phyloP scores from a whole-genome alignment of 35 echinoderm and acorn worm genomes.

The Lytechinus variegatus region DNA sequence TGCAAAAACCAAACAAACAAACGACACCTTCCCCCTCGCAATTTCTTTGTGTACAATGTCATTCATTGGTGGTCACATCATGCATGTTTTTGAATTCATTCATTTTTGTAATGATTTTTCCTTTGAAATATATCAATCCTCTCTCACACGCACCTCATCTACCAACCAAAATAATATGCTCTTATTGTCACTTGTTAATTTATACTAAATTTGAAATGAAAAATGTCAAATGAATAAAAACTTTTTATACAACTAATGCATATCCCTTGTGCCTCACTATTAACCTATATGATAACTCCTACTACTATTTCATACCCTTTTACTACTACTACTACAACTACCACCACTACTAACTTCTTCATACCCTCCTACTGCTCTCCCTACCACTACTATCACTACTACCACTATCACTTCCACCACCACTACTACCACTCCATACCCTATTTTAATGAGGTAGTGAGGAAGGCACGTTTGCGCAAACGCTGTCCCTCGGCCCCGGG shows the following conservation, averaged over 20 bases:
- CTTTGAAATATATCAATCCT: neutral
- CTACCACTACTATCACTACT: neutral
- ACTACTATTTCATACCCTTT: neutral
- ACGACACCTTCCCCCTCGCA: neutral
- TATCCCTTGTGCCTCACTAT: neutral
- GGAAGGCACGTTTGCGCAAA: conserved; percentile 46
- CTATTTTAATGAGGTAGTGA: conserved; percentile 47
- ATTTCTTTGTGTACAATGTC: neutral
- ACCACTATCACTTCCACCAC: neutral
- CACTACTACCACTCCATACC: neutral
- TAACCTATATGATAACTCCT: neutral
- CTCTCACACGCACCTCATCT: neutral
- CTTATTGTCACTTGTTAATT: neutral
- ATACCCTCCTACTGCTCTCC: neutral
- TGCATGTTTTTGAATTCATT: neutral
- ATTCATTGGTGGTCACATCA: neutral
- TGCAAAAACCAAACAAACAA: neutral
- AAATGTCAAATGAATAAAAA: neutral
- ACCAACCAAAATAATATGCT: neutral
- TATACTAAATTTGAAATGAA: neutral
- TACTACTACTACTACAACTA: neutral
- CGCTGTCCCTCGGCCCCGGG: conserved; percentile 47
- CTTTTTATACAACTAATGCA: neutral
- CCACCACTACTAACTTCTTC: neutral
- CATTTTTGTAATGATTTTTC: neutral